phyloP scores from a whole-genome alignment of 2,113 vertebrate species.

The Puntigrus tetrazona region DNA sequence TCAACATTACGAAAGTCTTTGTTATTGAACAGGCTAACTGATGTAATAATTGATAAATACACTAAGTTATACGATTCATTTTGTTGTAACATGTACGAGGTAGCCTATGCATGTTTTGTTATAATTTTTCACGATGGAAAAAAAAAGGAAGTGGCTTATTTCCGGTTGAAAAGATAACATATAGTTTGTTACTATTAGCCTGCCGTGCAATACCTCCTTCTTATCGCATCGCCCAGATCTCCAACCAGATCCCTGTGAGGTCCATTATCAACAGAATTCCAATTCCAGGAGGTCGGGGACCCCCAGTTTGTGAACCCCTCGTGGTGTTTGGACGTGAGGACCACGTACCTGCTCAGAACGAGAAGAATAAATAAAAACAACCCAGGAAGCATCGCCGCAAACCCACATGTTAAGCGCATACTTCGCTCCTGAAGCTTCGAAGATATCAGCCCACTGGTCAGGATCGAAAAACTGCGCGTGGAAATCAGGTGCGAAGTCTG shows the following conservation, averaged over 20 bases:
- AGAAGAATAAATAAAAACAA: background rate
- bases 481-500: constrained; percentile 83
- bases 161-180: background rate
- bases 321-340: constrained; percentile 92
- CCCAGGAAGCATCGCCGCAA: background rate
- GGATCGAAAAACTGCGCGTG: constrained; percentile 84
- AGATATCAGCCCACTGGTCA: constrained; percentile 82
- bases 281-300: constrained; percentile 90
- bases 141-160: background rate
- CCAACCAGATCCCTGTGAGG: constrained; percentile 90
- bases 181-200: background rate
- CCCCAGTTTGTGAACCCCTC: constrained; percentile 96
- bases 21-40: background rate
- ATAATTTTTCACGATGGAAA: background rate
- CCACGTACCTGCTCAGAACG: constrained; percentile 81
- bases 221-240: constrained; percentile 75
- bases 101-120: background rate
- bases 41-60: no score
- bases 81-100: background rate
- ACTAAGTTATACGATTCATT: background rate
- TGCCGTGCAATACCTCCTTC: background rate
- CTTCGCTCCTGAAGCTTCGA: constrained; percentile 86
- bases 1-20: background rate
- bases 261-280: constrained; percentile 88
- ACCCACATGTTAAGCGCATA: constrained; percentile 64